Percentiles rank a stretch among this genome's conserved stretches.
Conservation (phyloP, 2,113 vertebrate genomes). For the Cyprinus carpio region DNA sequence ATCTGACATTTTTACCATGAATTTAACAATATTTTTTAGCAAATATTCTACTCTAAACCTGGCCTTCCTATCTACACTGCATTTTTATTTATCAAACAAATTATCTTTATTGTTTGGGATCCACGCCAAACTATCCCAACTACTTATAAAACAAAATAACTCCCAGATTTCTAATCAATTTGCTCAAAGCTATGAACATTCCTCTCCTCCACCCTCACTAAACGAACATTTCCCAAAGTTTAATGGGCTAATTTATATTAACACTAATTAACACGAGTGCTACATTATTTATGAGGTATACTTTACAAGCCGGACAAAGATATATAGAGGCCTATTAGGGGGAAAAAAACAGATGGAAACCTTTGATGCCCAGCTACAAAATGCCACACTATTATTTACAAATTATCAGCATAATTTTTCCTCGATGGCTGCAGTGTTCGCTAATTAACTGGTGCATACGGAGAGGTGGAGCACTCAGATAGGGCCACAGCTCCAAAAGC, state of each 20-base stretch:
- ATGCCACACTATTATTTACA: slow-evolving; percentile 52
- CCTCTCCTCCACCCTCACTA: slow-evolving; percentile 39
- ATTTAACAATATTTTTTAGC: background rate
- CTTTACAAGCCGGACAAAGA: slow-evolving; percentile 50
- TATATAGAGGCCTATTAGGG: slow-evolving; percentile 15
- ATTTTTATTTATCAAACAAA: background rate
- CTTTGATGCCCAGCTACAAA: slow-evolving; percentile 48
- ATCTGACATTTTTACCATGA: background rate
- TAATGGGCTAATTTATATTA: slow-evolving; percentile 67
- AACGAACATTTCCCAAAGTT: slow-evolving; percentile 52
- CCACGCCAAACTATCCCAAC: background rate
- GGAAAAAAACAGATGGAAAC: slow-evolving; percentile 9
- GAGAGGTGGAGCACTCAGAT: slow-evolving; percentile 52
- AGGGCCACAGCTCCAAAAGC: slow-evolving; percentile 48
- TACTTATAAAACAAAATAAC: background rate
- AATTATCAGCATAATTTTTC: slow-evolving; percentile 53
- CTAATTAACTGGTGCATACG: slow-evolving; percentile 57
- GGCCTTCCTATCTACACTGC: background rate
- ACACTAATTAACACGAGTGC: slow-evolving; percentile 52
- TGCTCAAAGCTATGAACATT: slow-evolving; percentile 35
- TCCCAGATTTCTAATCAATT: slow-evolving; percentile 33
- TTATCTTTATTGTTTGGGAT: background rate
- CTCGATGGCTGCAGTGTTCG: slow-evolving; percentile 41
- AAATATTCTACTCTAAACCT: background rate
- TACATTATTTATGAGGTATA: slow-evolving; percentile 57